Evolutionary conservation across 2,797 vertebrate species (phyloP).

Genomic region (Ambastaia sidthimunki): DNA sequence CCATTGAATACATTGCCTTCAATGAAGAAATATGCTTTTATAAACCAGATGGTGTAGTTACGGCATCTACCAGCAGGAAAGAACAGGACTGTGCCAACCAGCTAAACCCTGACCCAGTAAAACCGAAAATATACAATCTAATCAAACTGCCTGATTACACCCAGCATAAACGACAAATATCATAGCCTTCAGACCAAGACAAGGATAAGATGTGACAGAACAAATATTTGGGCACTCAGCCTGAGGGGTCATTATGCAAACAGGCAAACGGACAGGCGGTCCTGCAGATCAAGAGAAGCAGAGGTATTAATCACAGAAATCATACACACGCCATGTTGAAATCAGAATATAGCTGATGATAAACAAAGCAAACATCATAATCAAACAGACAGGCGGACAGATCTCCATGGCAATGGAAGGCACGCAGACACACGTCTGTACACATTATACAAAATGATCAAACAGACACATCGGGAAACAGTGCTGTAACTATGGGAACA

Average conservation of each 20-base stretch:
- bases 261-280: neutral
- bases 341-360: slow-evolving; percentile 33
- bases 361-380: slow-evolving; percentile 45
- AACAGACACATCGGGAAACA: slow-evolving; percentile 53
- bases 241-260: neutral
- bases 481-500: slow-evolving; percentile 59
- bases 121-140: neutral
- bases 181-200: neutral
- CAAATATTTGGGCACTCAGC: slow-evolving; percentile 8
- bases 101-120: slow-evolving; percentile 2
- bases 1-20: neutral
- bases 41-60: neutral
- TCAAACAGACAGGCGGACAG: slow-evolving; percentile 57
- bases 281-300: neutral
- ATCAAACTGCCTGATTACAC: neutral
- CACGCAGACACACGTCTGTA: slow-evolving; percentile 47
- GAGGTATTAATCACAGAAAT: neutral
- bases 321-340: slow-evolving; percentile 6
- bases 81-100: neutral
- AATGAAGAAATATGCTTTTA: neutral
- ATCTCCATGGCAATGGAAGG: slow-evolving; percentile 53
- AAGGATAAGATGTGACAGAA: neutral
- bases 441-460: slow-evolving; percentile 56
- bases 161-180: neutral
- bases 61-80: neutral